Conservation (phyloP, 2,888 invertebrate species). For the Metacarcinus magister region DNA sequence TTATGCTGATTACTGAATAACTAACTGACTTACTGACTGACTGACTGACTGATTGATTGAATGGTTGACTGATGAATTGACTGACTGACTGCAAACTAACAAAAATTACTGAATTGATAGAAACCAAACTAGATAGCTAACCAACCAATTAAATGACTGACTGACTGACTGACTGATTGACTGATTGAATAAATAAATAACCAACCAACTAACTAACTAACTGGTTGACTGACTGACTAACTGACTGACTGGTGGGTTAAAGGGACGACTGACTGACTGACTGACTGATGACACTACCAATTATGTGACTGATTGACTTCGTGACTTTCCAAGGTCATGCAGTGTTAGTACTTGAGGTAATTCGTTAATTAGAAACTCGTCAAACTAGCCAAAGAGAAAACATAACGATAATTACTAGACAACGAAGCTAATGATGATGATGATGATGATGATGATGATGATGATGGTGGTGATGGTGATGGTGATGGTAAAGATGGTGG, state of each 20-base stretch:
- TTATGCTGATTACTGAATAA: neutral
- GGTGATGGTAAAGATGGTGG: neutral
- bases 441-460: neutral
- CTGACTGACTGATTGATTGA: neutral
- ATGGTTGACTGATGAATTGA: neutral
- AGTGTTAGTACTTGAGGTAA: neutral
- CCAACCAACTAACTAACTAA: neutral
- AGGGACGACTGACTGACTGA: neutral
- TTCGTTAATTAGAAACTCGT: neutral
- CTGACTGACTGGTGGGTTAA: neutral
- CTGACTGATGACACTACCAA: neutral
- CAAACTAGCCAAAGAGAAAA: neutral
- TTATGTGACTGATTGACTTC: neutral
- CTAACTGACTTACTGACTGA: neutral
- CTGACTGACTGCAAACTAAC: neutral
- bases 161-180: neutral
- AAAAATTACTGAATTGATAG: too few relatives aligned
- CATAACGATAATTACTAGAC: neutral
- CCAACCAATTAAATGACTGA: neutral
- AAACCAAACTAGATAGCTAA: neutral
- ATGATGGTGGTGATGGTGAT: neutral
- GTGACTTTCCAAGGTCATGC: neutral
- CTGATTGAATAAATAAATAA: neutral
- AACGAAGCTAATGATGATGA: neutral
- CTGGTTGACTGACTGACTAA: neutral